These are phyloP conservation scores for Cyclura pinguis DNA, from an alignment of 2,797 vertebrate genomes.

Conservation along the genomic window DNA sequence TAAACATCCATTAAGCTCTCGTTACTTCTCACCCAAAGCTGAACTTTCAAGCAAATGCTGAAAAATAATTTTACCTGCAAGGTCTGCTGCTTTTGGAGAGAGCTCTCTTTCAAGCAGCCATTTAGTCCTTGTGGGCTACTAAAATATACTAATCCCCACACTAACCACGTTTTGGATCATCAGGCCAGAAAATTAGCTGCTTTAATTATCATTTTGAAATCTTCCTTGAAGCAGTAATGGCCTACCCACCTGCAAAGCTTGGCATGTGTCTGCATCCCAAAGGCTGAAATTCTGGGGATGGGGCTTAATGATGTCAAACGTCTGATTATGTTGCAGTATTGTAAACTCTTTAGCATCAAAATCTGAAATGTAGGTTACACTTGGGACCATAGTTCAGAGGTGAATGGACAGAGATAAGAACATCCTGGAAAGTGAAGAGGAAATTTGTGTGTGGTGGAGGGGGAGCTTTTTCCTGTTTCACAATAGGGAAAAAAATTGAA, in stretches of 20 bases:
- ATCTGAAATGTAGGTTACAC: neutral
- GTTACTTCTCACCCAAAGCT: conserved; percentile 1
- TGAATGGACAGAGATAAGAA: neutral
- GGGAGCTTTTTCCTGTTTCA: no score
- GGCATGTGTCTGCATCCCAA: neutral
- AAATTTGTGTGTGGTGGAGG: neutral
- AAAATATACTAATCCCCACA: neutral
- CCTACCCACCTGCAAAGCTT: neutral
- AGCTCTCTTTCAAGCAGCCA: conserved; percentile 8
- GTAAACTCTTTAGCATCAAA: neutral
- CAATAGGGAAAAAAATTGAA: neutral
- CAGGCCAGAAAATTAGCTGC: conserved; percentile 16
- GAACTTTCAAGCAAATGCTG: conserved; percentile 7
- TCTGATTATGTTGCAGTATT: neutral
- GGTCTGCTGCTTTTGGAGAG: conserved; percentile 24
- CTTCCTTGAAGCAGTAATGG: neutral
- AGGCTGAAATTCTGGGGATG: neutral
- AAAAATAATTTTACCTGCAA: conserved; percentile 21
- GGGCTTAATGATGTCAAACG: neutral
- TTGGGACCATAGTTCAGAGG: neutral
- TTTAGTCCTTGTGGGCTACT: neutral
- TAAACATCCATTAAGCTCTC: conserved; percentile 18
- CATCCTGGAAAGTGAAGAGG: neutral
- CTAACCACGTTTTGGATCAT: neutral
- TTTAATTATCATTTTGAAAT: conserved; percentile 48